phyloP scores from a whole-genome alignment of 2,888 invertebrate species.

The Serripes groenlandicus region DNA sequence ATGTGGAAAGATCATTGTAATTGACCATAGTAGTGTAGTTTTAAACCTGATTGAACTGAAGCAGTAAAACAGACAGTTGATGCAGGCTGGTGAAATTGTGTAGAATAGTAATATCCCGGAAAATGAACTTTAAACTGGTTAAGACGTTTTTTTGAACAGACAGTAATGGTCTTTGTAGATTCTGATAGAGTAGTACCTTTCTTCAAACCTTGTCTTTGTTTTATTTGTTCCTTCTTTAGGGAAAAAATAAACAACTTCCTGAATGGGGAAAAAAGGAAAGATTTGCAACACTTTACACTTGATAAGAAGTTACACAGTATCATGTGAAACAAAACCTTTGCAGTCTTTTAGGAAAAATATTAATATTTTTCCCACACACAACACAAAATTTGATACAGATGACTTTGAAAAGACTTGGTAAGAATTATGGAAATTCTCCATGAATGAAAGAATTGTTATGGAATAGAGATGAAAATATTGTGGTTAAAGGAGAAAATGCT shows the following conservation, averaged over 20 bases:
- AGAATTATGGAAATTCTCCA: background rate
- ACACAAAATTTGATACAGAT: background rate
- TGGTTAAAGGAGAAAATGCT: background rate
- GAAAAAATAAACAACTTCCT: too few species aligned
- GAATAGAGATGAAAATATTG: background rate
- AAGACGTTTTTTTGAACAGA: too few species aligned
- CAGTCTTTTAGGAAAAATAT: too few species aligned
- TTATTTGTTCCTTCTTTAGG: too few species aligned
- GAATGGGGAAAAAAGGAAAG: too few species aligned
- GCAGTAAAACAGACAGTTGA: background rate
- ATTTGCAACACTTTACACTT: too few species aligned
- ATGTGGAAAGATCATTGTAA: constrained; percentile 15
- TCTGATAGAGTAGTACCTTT: too few species aligned
- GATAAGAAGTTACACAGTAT: too few species aligned
- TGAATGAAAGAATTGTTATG: background rate
- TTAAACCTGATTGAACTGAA: constrained; percentile 9
- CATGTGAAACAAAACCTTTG: too few species aligned
- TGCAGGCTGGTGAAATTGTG: background rate
- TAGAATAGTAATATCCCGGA: background rate
- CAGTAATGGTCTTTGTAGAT: too few species aligned
- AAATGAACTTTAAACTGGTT: background rate
- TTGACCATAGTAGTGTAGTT: constrained; percentile 21
- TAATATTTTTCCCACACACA: too few species aligned
- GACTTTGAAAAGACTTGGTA: background rate
- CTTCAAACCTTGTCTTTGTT: too few species aligned